These are phyloP conservation scores for Amphipyra tragopoginis DNA, from an alignment of 2,888 invertebrate genomes.

Conservation along the genomic window DNA sequence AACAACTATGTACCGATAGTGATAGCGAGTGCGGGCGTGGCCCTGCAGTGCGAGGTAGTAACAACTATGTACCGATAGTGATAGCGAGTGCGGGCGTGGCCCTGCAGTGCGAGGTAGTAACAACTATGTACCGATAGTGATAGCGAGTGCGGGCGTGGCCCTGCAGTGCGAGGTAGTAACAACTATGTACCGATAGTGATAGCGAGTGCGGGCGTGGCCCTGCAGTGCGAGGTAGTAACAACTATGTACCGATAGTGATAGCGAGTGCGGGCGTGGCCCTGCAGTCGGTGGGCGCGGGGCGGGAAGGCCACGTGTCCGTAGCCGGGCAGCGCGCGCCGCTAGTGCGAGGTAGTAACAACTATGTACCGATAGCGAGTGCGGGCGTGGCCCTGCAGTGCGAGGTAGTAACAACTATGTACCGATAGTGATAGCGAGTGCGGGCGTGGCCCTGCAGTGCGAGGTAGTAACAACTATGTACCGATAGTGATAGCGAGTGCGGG, in stretches of 20 bases:
- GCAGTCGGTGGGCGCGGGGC: conserved; percentile 95
- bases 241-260: conserved; percentile 72
- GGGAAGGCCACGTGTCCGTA: conserved; percentile 98
- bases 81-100: conserved; percentile 92
- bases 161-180: conserved; percentile 86
- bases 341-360: no score
- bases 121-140: conserved; percentile 21
- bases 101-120: conserved; percentile 86
- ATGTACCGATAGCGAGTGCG: no score
- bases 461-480: no score
- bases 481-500: no score
- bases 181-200: conserved; percentile 64
- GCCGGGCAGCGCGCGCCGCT: conserved; percentile 93
- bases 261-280: conserved; percentile 91
- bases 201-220: conserved; percentile 92
- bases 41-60: conserved; percentile 87
- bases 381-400: no score
- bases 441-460: no score
- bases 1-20: conserved; percentile 18
- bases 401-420: no score
- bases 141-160: conserved; percentile 92
- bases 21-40: conserved; percentile 92
- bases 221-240: conserved; percentile 15
- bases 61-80: conserved; percentile 17
- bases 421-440: no score